These are phyloP conservation scores for Phortica magna DNA, from an alignment of 2,888 invertebrate genomes.

Conservation along the genomic window DNA sequence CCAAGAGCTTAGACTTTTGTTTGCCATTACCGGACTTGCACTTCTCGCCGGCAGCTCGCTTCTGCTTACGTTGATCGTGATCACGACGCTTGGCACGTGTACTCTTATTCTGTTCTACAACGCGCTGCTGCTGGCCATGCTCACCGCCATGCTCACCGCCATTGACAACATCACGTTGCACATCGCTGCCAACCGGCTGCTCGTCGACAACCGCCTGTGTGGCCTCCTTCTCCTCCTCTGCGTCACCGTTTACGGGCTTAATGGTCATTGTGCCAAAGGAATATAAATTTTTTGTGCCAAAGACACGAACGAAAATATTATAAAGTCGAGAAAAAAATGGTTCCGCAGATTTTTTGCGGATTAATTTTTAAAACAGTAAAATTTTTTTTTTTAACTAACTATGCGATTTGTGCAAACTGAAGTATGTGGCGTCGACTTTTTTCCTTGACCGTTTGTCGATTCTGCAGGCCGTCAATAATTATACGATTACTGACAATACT, in stretches of 20 bases:
- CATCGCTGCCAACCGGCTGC: slow-evolving; percentile 54
- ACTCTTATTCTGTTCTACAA: slow-evolving; percentile 75
- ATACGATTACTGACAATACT: too few relatives aligned
- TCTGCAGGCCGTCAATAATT: too few relatives aligned
- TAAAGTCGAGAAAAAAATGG: neutral
- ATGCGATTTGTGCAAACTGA: neutral
- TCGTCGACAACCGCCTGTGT: slow-evolving; percentile 60
- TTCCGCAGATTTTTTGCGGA: neutral
- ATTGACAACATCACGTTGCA: slow-evolving; percentile 75
- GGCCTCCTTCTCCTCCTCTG: slow-evolving; percentile 57
- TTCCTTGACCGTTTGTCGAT: neutral
- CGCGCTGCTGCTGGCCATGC: slow-evolving; percentile 75
- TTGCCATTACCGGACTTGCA: slow-evolving; percentile 57
- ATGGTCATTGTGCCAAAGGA: slow-evolving; percentile 72
- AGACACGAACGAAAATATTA: neutral
- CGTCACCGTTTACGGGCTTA: slow-evolving; percentile 65
- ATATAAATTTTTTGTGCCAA: too few relatives aligned
- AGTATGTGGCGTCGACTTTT: neutral
- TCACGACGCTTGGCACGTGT: slow-evolving; percentile 76
- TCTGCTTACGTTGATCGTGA: slow-evolving; percentile 67
- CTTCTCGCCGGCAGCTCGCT: slow-evolving; percentile 72
- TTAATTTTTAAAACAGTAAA: neutral
- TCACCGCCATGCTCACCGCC: too few relatives aligned
- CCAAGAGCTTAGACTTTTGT: slow-evolving; percentile 67
- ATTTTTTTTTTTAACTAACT: too few relatives aligned